A percentile compares a stretch with the other conserved stretches of the same genome.
Evolutionary conservation across 1,140 invertebrate genomes (phyloP).

Genomic region (Capitella teleta): DNA sequence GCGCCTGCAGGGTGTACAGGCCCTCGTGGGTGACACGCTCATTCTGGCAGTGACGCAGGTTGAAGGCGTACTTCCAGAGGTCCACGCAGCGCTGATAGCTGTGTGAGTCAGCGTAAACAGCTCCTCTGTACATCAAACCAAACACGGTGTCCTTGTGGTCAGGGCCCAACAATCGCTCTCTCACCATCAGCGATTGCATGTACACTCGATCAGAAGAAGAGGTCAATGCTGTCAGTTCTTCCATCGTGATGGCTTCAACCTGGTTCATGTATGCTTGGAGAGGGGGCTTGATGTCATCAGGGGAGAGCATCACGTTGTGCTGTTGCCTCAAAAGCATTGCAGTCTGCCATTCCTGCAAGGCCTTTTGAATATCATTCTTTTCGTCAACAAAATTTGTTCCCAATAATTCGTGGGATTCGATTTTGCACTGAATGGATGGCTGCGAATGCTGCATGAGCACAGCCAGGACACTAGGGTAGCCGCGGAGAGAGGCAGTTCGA

Average conservation of each 20-base stretch:
- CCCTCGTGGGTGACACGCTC: conserved; percentile 6
- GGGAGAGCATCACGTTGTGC: not conserved
- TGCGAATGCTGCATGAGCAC: conserved; percentile 54
- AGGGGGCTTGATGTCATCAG: too few species aligned
- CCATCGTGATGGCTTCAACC: not conserved
- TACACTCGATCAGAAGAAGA: conserved; percentile 67
- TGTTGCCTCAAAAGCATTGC: not conserved
- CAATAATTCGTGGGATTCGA: conserved; percentile 72
- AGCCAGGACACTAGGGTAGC: conserved; percentile 67
- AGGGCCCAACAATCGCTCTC: conserved; percentile 66
- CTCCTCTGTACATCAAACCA: conserved; percentile 61
- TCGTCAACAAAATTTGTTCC: conserved; percentile 69
- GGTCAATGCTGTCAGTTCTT: conserved; percentile 52
- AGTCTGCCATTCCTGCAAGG: conserved; percentile 38
- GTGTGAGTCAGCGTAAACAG: conserved; percentile 72
- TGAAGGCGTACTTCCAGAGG: conserved; percentile 10
- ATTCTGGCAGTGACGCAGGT: not conserved
- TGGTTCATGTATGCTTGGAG: not conserved
- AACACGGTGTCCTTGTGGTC: conserved; percentile 78
- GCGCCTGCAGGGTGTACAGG: conserved; percentile 11
- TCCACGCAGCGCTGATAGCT: conserved; percentile 54
- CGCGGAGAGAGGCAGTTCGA: conserved; percentile 79
- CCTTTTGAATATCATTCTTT: conserved; percentile 2
- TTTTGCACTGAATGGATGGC: conserved; percentile 57
- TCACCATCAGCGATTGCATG: conserved; percentile 70